These are phyloP conservation scores for Astreopora myriophthalma DNA, from an alignment of 64 coral and sea anemone genomes.

Conservation along the genomic window DNA sequence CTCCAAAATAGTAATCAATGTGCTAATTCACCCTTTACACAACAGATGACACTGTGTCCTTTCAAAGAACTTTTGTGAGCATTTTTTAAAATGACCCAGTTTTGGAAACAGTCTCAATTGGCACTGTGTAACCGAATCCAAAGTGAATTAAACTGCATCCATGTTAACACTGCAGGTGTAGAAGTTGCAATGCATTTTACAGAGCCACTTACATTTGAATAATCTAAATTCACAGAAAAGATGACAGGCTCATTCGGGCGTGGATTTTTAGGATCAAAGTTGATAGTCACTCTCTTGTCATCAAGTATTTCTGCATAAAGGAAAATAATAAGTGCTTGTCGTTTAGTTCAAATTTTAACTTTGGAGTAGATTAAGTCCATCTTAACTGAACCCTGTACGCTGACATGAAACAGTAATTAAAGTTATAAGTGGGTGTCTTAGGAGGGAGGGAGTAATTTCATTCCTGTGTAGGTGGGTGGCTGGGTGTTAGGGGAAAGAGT, in stretches of 20 bases:
- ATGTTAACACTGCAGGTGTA: too few relatives aligned
- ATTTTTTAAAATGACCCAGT: too few relatives aligned
- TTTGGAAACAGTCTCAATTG: too few relatives aligned
- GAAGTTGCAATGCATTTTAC: background rate
- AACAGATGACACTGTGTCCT: too few relatives aligned
- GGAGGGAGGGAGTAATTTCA: background rate
- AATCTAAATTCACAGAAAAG: background rate
- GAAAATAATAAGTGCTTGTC: background rate
- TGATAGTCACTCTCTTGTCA: background rate
- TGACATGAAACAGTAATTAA: background rate
- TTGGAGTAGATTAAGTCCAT: background rate
- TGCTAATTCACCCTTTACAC: too few relatives aligned
- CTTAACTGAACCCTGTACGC: too few relatives aligned
- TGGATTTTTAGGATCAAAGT: background rate
- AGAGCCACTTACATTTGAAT: constrained; percentile 3
- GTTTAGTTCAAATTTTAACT: background rate
- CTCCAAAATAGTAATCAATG: too few relatives aligned
- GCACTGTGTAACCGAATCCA: too few relatives aligned
- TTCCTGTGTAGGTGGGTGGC: background rate
- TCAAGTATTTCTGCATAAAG: background rate
- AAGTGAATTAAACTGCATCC: too few relatives aligned
- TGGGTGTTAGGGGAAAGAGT: background rate
- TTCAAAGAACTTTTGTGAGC: too few relatives aligned
- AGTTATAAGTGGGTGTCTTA: background rate
- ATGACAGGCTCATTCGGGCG: background rate